Evolutionary conservation across 2,797 vertebrate genomes (phyloP), one percentile per base, ranked within the genome.

Genomic region (Crenuchus spilurus): DNA sequence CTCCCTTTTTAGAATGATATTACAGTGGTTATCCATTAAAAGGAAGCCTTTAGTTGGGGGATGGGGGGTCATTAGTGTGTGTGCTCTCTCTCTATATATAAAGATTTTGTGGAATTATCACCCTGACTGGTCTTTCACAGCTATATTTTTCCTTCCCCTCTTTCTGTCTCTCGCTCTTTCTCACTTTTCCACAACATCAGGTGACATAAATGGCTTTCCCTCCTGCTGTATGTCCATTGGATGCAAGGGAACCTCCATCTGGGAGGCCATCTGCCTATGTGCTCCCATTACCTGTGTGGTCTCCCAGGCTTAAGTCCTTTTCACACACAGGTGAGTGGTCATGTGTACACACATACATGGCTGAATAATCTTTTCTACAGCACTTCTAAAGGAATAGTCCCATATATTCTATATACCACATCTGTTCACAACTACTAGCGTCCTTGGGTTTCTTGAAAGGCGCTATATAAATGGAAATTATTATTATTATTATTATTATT

Each of bases 251-350:
- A 64, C 41, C 51, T 64, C 74, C 67, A 76, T 42, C 61, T 70
- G 60, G 74, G 41, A 70, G 60, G 67, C 74, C 74, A 76, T 76
- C 67, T 76, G 74, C 51, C 61, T 51, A 48, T 58, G 10, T 35
- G 54, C 66, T 55, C 31, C 42, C 11, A 57, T 63, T 70, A 58
- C 58, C 60, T 64, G 67, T 70, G 74, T 64, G 51, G 49, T 70
- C 41, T 26, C 37, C 37, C 28, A 54, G 26, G 22, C 37, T 16
- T 61, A 60, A 41, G 54, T 67, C 30, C n/a, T 20, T 28, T 48
- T 49, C 22, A 48, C 42, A 51, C 33, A 67, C 52, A 72, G 75
- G 75, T 72, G 8, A 68, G 1, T 22, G 35, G 16, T 74, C 46
- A 74, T n/a, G n/a, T n/a, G n/a, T 8, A 65, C 13, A 42, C 6